Conservation (phyloP, 2,888 invertebrate species). For the Nephrotoma appendiculata region DNA sequence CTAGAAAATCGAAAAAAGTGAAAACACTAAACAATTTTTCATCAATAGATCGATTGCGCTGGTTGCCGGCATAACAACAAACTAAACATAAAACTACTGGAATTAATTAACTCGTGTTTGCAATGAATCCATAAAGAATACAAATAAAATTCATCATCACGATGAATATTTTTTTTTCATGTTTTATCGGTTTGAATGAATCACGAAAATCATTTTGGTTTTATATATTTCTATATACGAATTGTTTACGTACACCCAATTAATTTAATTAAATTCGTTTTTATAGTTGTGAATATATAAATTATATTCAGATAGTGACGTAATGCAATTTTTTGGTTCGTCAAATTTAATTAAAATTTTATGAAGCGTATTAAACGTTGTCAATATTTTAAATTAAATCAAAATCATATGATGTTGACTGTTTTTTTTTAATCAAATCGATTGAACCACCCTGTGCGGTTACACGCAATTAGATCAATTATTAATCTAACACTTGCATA, state of each 20-base stretch:
- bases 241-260: background rate
- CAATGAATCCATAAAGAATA: background rate
- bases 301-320: background rate
- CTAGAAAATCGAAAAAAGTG: background rate
- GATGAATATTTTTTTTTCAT: background rate
- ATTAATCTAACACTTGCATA: background rate
- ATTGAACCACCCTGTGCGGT: background rate
- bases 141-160: background rate
- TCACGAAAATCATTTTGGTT: background rate
- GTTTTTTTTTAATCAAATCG: background rate
- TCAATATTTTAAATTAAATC: background rate
- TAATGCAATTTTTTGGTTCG: background rate
- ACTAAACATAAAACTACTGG: background rate
- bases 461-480: background rate
- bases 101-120: background rate
- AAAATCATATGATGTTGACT: background rate
- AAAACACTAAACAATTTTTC: background rate
- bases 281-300: too few relatives aligned
- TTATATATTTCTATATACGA: background rate
- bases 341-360: background rate
- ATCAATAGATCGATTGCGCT: background rate
- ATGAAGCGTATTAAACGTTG: background rate
- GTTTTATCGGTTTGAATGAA: background rate
- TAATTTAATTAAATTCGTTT: background rate
- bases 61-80: background rate